A percentile compares a stretch with the other conserved stretches of the same genome.
These are phyloP conservation scores for Lacerta agilis DNA, from an alignment of 2,797 vertebrate species.

Conservation along the genomic window DNA sequence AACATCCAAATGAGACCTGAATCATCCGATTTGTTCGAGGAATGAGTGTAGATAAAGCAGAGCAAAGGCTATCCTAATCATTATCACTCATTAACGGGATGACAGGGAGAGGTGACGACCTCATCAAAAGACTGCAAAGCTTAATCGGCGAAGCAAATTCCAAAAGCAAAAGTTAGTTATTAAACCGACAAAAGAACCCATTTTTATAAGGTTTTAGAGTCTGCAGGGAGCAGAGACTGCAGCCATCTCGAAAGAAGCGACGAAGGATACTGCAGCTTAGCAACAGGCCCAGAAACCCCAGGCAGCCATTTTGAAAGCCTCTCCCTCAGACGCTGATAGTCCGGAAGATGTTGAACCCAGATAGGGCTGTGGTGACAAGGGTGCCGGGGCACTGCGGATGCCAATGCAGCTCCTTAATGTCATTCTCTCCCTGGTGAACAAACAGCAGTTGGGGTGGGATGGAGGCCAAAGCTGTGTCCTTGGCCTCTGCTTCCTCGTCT, in stretches of 20 bases:
- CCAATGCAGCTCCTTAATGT: constrained; percentile 95
- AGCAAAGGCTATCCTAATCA: background rate
- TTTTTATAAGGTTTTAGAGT: background rate
- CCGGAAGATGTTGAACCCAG: constrained; percentile 90
- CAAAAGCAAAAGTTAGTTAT: background rate
- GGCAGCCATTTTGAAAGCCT: background rate
- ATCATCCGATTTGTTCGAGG: background rate
- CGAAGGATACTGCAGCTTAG: background rate
- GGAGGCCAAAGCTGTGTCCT: constrained; percentile 72
- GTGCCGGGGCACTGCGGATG: constrained; percentile 89
- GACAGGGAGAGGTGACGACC: background rate
- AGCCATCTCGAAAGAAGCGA: background rate
- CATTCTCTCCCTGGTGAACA: constrained; percentile 91
- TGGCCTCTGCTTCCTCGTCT: constrained; percentile 78
- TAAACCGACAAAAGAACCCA: background rate
- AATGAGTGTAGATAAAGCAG: background rate
- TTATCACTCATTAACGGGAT: background rate
- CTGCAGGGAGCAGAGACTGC: background rate
- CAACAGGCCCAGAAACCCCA: background rate
- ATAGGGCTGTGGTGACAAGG: constrained; percentile 87
- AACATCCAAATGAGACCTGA: background rate
- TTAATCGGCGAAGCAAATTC: background rate
- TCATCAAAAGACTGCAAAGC: background rate
- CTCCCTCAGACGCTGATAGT: constrained; percentile 86
- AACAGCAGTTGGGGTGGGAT: constrained; percentile 92